Conservation (phyloP, 2,797 vertebrate genomes). For the Alectoris magna region DNA sequence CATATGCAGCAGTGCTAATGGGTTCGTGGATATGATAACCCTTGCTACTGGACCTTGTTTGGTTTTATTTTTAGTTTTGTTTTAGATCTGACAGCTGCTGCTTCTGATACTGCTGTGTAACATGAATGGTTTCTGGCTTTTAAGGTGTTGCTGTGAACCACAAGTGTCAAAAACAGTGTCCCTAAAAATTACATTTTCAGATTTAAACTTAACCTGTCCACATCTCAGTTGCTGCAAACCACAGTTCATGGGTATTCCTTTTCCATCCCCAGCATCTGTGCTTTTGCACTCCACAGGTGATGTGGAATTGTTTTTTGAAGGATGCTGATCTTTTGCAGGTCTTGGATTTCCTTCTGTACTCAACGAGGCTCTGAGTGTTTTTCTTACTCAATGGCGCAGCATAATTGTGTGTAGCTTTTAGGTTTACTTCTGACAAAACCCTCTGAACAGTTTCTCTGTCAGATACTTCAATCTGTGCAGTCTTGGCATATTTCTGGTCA, state of each 20-base stretch:
- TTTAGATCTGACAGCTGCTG: background rate
- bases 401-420: background rate
- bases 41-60: background rate
- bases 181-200: background rate
- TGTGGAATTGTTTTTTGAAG: background rate
- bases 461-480: background rate
- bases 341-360: background rate
- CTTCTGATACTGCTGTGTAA: background rate
- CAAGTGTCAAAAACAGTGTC: background rate
- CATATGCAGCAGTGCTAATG: rapidly evolving
- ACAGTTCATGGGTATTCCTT: background rate
- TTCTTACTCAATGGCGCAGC: background rate
- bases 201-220: background rate
- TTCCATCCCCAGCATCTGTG: background rate
- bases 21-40: background rate
- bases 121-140: background rate
- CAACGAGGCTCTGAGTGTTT: background rate
- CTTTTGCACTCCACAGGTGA: background rate
- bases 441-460: background rate
- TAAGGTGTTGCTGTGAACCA: background rate
- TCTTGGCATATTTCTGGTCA: background rate
- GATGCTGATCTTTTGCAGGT: background rate
- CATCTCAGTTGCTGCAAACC: background rate
- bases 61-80: background rate
- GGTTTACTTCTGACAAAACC: background rate